Evolutionary conservation across 2,113 vertebrate genomes (phyloP).

Genomic region (Gopherus flavomarginatus): DNA sequence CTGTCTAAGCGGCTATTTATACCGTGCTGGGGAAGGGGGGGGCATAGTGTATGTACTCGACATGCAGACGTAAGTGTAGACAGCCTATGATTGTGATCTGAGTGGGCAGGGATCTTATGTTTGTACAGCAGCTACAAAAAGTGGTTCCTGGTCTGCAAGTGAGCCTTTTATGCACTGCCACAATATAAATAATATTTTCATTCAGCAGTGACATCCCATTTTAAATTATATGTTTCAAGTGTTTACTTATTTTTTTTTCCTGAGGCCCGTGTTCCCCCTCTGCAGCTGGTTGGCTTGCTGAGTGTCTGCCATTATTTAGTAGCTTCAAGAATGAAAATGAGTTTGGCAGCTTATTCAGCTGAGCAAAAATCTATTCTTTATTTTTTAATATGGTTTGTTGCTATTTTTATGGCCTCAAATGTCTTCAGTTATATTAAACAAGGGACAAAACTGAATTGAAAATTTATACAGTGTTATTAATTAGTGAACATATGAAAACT

Average conservation of each 20-base stretch:
- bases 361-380: background rate
- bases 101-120: background rate
- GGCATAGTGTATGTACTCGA: background rate
- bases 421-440: background rate
- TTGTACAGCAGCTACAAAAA: background rate
- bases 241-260: background rate
- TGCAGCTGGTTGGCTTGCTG: background rate
- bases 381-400: background rate
- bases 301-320: background rate
- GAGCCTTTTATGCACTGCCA: background rate
- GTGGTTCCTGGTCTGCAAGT: background rate
- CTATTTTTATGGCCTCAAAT: background rate
- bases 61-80: background rate
- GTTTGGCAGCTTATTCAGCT: background rate
- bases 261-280: background rate
- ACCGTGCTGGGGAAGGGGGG: background rate
- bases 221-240: background rate
- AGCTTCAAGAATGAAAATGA: background rate
- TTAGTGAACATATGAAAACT: background rate
- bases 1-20: background rate
- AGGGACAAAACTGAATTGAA: background rate
- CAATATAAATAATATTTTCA: background rate
- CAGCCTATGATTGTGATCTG: background rate
- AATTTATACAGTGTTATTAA: background rate
- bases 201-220: background rate